A percentile compares a stretch with the other conserved stretches of the same genome.
Evolutionary conservation across 2,888 invertebrate species (phyloP).

Genomic region (Platypus cylindrus): DNA sequence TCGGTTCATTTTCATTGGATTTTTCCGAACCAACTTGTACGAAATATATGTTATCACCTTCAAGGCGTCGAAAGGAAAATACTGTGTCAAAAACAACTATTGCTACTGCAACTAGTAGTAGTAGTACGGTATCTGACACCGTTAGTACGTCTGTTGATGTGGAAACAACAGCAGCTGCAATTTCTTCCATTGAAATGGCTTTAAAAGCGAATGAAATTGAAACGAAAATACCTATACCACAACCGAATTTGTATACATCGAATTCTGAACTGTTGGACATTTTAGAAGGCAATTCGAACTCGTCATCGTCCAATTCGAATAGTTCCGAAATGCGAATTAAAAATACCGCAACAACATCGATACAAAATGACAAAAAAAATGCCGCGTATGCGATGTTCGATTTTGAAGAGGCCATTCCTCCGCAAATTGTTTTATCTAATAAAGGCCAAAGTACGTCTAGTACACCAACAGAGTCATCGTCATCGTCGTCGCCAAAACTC

Average conservation of each 20-base stretch:
- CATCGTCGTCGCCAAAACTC: slow-evolving; percentile 36
- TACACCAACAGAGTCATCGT: slow-evolving; percentile 8
- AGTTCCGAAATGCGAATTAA: slow-evolving; percentile 13
- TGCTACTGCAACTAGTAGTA: slow-evolving; percentile 1
- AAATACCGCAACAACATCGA: slow-evolving; percentile 11
- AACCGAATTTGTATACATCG: slow-evolving; percentile 15
- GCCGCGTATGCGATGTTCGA: slow-evolving; percentile 12
- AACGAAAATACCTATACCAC: slow-evolving; percentile 9
- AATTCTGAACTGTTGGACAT: slow-evolving; percentile 20
- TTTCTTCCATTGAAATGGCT: too few species aligned
- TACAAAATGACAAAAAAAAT: slow-evolving; percentile 7
- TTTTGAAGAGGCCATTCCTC: slow-evolving; percentile 27
- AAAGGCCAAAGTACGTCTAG: slow-evolving; percentile 11
- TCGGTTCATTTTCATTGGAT: slow-evolving; percentile 31
- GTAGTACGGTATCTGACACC: slow-evolving; percentile 8
- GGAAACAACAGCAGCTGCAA: slow-evolving; percentile 18
- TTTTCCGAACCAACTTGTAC: slow-evolving; percentile 24
- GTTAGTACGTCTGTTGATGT: too few species aligned
- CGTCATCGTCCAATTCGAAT: slow-evolving; percentile 9
- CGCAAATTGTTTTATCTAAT: slow-evolving; percentile 21
- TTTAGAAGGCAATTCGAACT: slow-evolving; percentile 20
- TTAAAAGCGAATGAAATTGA: slow-evolving; percentile 18
- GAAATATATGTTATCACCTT: too few species aligned
- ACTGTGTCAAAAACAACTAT: background rate
- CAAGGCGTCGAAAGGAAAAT: too few species aligned